Base-by-base conservation (phyloP, 2,888 invertebrate species). In the Noctua comes region DNA sequence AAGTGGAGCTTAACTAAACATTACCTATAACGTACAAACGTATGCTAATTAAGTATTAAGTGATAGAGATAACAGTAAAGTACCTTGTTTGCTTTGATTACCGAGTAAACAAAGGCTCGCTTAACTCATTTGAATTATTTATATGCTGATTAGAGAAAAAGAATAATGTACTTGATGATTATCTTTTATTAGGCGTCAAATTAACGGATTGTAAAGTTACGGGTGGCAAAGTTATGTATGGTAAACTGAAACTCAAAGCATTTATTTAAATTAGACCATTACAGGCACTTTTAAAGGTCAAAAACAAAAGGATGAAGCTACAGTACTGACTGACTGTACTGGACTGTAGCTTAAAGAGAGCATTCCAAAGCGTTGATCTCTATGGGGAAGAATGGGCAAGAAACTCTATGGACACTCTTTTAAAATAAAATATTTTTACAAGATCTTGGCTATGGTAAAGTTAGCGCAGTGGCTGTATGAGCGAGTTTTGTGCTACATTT, bases 41-140 rank as follows among this genome's bases (percentile, higher is more conserved):
- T 13, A 65, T 69, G 68, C 70, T 59, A 74, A 84, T 88, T 77
- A 36, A 68, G 64, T 77, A 78, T 68, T 73, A 69, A 75, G n/a
- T 75, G 16, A 18, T 2, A 0, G 10, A 75, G 71, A 82, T 81
- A 86, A 74, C 3, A 31, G 48, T 36, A 59, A 77, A 48, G 10
- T 21, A 66, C 51, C 51, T 84, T 76, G 75, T 80, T 84, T 74
- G 73, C 59, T 76, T 80, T 73, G 21, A 71, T 73, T 62, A 70
- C 10, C 69, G 3, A 69, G 65, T 54, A 82, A 66, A 83, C 83
- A 86, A 86, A 62, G 51, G 69, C 21, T 1, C 13, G 43, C 43
- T 72, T 1, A 27, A 54, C 40, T 77, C 62, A 36, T 68, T 85
- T 57, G 24, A 80, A 85, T 85, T 36, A 71, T n/a, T 62, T 71